Base-by-base conservation (phyloP, 1,140 invertebrate species). In the Rhyzopertha dominica region DNA sequence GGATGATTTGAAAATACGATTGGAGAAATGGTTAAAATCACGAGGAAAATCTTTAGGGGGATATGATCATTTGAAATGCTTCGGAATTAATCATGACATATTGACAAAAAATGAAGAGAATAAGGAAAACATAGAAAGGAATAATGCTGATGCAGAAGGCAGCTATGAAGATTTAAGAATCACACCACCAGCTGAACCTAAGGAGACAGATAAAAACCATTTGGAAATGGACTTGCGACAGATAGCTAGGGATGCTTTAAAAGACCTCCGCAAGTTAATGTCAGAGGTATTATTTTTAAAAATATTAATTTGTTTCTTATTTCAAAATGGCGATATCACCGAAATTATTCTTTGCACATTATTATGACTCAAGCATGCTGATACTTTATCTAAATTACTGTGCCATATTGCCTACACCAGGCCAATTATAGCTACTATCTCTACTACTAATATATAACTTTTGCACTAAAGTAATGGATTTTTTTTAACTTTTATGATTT, bases 41-140 rank as follows among this genome's bases (percentile, higher is more conserved):
- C 65, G 62, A 28, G 72, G 72, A 3, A 76, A 74, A 58, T 66
- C 68, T 13, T 24, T 72, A 16, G 63, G 70, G 46, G 63, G 65
- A 0, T 76, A 69, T 46, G 68, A 72, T 29, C 72, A 76, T 59
- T 66, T 77, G 43, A 72, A 73, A 56, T 74, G 69, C 51, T 75
- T 74, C 43, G 70, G 70, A 7, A 34, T 71, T n/a, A n/a, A n/a
- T 31, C 59, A 69, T 37, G 60, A 70, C 42, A 36, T 67, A n/a
- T 24, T 47, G 9, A 30, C 45, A 5, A 53, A 56, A 14, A 64
- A 67, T 42, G 72, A 75, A 42, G 74, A 76, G 45, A 67, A 77
- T 54, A 76, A 76, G 52, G 74, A 76, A 58, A 77, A 77, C 57
- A 44, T 71, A 23, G 69, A 74, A n/a, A 58, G 60, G 4, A 62